These are phyloP conservation scores for Cotesia typhae DNA, from an alignment of 1,140 invertebrate genomes.

Conservation along the genomic window DNA sequence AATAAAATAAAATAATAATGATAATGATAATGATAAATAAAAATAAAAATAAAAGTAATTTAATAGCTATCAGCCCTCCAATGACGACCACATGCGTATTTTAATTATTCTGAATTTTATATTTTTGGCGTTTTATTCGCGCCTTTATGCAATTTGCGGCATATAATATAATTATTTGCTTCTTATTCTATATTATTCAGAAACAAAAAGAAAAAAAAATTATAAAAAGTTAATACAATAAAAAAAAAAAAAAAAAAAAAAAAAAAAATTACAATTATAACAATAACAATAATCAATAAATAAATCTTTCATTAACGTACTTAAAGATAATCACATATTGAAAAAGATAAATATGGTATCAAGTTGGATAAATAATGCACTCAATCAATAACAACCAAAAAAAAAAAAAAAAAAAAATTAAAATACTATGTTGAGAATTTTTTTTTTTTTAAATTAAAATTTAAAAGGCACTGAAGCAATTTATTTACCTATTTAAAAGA, in stretches of 20 bases:
- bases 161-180: slow-evolving; percentile 16
- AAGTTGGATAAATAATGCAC: background rate
- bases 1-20: background rate
- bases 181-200: slow-evolving; percentile 2
- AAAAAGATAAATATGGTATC: background rate
- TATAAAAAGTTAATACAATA: background rate
- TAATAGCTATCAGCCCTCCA: background rate
- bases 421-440: too few relatives aligned
- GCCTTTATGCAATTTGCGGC: slow-evolving; percentile 14
- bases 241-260: background rate
- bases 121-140: background rate
- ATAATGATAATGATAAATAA: background rate
- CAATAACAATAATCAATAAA: slow-evolving; percentile 6
- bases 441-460: too few relatives aligned
- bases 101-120: background rate
- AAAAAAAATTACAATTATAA: background rate
- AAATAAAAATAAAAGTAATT: background rate
- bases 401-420: too few relatives aligned
- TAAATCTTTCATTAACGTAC: background rate
- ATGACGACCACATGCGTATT: slow-evolving; percentile 14
- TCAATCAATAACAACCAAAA: background rate
- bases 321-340: background rate
- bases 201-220: slow-evolving; percentile 6
- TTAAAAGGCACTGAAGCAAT: too few relatives aligned
- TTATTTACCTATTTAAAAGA: too few relatives aligned